Evolutionary conservation across 2,888 invertebrate species (phyloP), one percentile per base, ranked within the genome.

Genomic region (Polydrusus tereticollis): DNA sequence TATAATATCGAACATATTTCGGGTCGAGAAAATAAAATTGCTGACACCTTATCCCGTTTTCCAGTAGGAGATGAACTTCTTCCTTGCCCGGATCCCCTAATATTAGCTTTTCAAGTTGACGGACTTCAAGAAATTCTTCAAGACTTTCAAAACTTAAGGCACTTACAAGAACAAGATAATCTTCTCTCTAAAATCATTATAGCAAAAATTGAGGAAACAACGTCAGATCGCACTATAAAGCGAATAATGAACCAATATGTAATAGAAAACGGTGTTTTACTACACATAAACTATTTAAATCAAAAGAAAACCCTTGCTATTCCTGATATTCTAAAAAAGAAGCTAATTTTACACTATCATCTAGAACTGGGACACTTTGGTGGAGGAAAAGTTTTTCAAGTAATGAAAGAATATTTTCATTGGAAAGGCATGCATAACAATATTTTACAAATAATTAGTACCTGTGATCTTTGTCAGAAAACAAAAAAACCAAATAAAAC

Each of bases 391-490:
- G 21, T 55, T n/a, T 36, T 50, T n/a, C 10, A 3, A 21, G 21
- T 65, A 23, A 29, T 65, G 23, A 65, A 36, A 33, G n/a, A 20
- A 2, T 7, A 36, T 33, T 55, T 65, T 38, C 33, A 55, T 8
- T 65, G 50, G 26, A 10, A 29, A 21, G 36, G 36, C n/a, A 65
- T 65, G 65, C 29, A 29, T 10, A 29, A 36, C 16, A 2, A 18
- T n/a, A 55, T 65, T 12, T 33, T 18, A 55, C n/a, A 33, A 14
- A 4, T 41, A 21, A 7, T 65, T 7, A 10, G 7, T 26, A 29
- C 33, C 33, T 65, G 65, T 18, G 55, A 65, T 33, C 36, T 65
- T 16, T 55, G 36, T 65, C 65, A 65, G 18, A 65, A 29, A 18
- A 18, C 43, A 10, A 63, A 63, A 45, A 63, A 50, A 23, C 45